Evolutionary conservation across 2,888 invertebrate genomes (phyloP), one percentile per base, ranked within the genome.

Genomic region (Colletes collaris): DNA sequence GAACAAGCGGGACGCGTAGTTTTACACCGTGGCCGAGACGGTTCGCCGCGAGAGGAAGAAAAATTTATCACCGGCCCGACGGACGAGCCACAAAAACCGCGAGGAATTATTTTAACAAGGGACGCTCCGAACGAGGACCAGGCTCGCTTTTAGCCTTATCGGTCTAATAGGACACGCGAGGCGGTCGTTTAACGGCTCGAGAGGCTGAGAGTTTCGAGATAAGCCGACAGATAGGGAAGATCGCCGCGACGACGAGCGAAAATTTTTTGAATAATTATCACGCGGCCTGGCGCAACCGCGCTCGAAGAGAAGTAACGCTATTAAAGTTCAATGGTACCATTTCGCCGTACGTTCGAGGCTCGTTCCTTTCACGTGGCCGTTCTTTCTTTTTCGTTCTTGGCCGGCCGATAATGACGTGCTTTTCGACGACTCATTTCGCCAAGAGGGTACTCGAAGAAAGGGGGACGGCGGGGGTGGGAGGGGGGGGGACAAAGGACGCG

Each of bases 101-200:
- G 64, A 81, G 16, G 79, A 67, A 79, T 76, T 70, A 76, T 82
- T 74, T 68, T 16, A 66, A 62, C 52, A 53, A 65, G 66, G 66
- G 50, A 76, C 80, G 62, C 62, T 16, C 58, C 63, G 52, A 58
- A 78, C 56, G 63, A 66, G 79, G 60, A 79, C 78, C 79, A 81
- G 83, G 82, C 80, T 76, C 83, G 86, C 86, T 86, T 87, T 86
- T 79, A 86, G 72, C 56, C 76, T 86, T 86, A 86, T 86, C 86
- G 63, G 52, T 68, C 77, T 87, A 85, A 86, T 87, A 86, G 83
- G 76, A 74, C 76, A 63, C 81, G 81, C 44, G 60, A 72, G 76
- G 72, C 64, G 76, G 44, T 64, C 76, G 77, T 77, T 82, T 79
- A 65, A 79, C 79, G 35, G 72, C 66, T 76, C 77, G 62, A 63